Conservation (phyloP, 2,797 vertebrate species). For the Siniperca undulata region DNA sequence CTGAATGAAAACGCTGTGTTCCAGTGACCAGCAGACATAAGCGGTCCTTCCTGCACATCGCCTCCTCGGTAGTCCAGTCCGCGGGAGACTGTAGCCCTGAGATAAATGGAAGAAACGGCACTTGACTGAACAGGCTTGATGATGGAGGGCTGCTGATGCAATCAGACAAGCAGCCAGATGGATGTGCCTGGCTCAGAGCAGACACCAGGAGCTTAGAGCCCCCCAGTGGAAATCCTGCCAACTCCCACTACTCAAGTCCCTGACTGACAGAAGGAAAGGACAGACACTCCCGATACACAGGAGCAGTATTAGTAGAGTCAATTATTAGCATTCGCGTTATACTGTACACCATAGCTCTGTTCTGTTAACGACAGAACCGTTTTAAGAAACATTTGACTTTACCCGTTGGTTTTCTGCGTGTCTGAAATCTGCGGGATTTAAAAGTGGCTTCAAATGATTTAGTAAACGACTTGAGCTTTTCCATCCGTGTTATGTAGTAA, state of each 20-base stretch:
- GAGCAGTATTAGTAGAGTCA: background rate
- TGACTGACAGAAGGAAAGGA: background rate
- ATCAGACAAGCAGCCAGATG: slow-evolving; percentile 15
- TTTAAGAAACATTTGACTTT: background rate
- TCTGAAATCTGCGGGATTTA: background rate
- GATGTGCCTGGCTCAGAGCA: background rate
- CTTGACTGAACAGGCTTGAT: background rate
- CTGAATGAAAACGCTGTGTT: background rate
- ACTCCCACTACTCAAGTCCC: background rate
- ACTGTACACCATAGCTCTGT: background rate
- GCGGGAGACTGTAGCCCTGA: rapidly evolving
- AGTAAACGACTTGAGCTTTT: background rate
- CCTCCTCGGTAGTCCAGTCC: background rate
- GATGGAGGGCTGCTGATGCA: background rate
- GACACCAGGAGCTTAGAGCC: background rate
- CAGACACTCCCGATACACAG: rapidly evolving
- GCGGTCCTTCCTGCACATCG: background rate
- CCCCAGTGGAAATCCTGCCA: background rate
- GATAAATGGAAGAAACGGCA: background rate
- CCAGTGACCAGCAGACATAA: background rate
- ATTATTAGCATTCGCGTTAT: too few relatives aligned
- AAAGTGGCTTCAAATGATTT: background rate
- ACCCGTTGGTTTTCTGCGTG: background rate
- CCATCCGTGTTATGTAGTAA: background rate
- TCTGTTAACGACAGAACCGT: background rate